Base-by-base conservation (phyloP, 2,113 vertebrate species). In the Atherinomorus stipes region DNA sequence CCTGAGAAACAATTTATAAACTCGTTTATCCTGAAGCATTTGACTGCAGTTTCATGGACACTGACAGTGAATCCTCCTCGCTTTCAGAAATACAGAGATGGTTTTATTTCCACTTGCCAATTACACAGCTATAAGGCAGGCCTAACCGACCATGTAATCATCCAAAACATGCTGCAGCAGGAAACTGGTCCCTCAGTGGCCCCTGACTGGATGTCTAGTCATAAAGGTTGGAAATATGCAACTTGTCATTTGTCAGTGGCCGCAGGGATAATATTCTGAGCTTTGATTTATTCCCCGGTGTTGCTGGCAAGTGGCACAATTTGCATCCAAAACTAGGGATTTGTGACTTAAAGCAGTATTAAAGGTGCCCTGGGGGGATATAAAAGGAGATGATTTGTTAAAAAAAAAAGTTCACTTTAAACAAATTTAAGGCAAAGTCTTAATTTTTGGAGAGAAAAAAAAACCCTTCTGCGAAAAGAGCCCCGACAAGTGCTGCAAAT, bases 121-220 rank as follows among this genome's bases (percentile, higher is more conserved):
- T 83, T 87, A 79, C 45, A 85, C 51, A 62, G 76, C 66, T 77
- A 56, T 69, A 71, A 58, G 64, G 63, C 70, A 74, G 74, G 62
- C 51, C 71, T 57, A 74, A 78, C 74, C 73, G 26, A 83, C 64
- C 78, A 71, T 86, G 70, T 84, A 80, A 83, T 85, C 88, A 83
- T 78, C 59, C 74, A 51, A 64, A 83, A 80, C 87, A 85, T 66
- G 74, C 76, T 85, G 61, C 71, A 50, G 76, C 62, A 74, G 53
- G 73, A 81, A 28, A 40, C 49, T 37, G 73, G 53, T 77, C 78
- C 82, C 83, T 74, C 74, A n/a, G 51, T 34, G 71, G 76, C 62
- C 64, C 57, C 70, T 68, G 76, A 63, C 71, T 65, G 28, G 34
- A 71, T 75, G 37, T 56, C 16, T 21, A 9, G 18, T 45, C 26